phyloP scores from a whole-genome alignment of 2,113 vertebrate species.

The Mola mola region DNA sequence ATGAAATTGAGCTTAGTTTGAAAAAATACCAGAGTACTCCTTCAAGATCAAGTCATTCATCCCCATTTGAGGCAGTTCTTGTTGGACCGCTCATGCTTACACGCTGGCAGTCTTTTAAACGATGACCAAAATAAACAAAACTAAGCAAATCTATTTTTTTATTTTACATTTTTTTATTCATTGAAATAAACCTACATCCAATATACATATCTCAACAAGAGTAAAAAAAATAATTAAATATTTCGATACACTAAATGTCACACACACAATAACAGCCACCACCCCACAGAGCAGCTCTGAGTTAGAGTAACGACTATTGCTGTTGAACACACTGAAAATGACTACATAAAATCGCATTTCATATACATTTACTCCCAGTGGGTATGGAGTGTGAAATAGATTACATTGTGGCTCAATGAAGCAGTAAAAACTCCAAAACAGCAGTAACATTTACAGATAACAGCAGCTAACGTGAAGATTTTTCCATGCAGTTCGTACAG shows the following conservation, averaged over 20 bases:
- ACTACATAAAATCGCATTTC: conserved; percentile 74
- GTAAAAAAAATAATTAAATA: conserved; percentile 76
- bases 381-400: conserved; percentile 17
- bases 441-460: conserved; percentile 23
- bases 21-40: too few relatives aligned
- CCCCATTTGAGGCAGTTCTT: background rate
- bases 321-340: conserved; percentile 56
- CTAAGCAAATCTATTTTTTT: background rate
- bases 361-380: conserved; percentile 41
- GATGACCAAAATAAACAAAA: background rate
- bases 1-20: too few relatives aligned
- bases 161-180: too few relatives aligned
- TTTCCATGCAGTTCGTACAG: conserved; percentile 64
- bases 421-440: conserved; percentile 44
- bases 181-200: conserved; percentile 76
- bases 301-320: conserved; percentile 34
- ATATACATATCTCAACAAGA: conserved; percentile 70
- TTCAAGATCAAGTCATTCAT: background rate
- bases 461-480: conserved; percentile 24
- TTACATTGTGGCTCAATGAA: conserved; percentile 35
- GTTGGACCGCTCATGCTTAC: background rate
- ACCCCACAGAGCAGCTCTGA: conserved; percentile 41
- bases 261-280: conserved; percentile 56
- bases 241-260: conserved; percentile 64
- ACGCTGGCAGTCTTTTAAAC: background rate